Evolutionary conservation across 1,140 invertebrate genomes (phyloP), one percentile per base, ranked within the genome.

Genomic region (Chelonus insularis): DNA sequence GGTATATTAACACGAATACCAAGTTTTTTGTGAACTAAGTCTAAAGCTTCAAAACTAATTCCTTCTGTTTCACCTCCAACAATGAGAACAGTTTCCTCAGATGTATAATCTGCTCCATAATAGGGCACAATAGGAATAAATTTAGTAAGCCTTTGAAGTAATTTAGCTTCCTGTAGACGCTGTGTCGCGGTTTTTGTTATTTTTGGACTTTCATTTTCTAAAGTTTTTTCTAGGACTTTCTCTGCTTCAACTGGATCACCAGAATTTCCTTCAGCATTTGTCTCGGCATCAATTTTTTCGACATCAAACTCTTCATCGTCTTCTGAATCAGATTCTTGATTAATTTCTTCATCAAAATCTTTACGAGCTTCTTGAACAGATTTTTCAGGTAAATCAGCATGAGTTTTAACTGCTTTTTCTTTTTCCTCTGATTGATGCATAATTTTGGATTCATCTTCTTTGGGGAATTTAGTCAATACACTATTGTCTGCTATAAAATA

Each of bases 11-110:
- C 62, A 68, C 89, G 82, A 23, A 84, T 69, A 34, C 88, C 90
- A 62, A 85, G 83, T 66, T 72, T 78, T 11, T 81, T 75, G 51
- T 77, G 68, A 3, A 85, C 79, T 20, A 90, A 80, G 67, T 84
- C 78, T 64, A 86, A 85, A 7, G 87, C 86, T 56, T 89, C 83
- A 36, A 83, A 65, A 83, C 90, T 93, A 3, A 96, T 80, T 0
- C 94, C 93, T 76, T 91, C 85, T 12, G 91, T 94, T 82, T 97
- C 95, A n/a, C 94, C 93, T 18, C 94, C 93, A 67, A 96, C 83
- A 32, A 97, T 82, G 1, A 96, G 70, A 21, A 88, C 84, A 12
- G 86, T 77, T 43, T 83, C 70, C 4, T 75, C 74, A 34, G 73
- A 66, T 21, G 78, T 72, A 76, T 85, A 90, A 69, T 89, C 75